Conservation (phyloP, 2,888 invertebrate genomes). For the Pristionchus fissidentatus region DNA sequence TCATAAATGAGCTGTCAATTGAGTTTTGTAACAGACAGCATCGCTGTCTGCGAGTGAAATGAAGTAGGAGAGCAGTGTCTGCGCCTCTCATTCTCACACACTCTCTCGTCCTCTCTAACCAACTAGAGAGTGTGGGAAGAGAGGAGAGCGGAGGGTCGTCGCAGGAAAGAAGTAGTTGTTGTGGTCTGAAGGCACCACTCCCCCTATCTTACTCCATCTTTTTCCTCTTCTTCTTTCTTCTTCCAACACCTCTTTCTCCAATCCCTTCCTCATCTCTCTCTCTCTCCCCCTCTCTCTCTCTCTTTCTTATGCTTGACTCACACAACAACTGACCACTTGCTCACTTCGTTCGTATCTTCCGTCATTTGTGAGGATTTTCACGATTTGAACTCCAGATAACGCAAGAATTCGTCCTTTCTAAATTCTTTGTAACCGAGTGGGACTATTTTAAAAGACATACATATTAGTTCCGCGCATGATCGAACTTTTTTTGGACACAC, state of each 20-base stretch:
- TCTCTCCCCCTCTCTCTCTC: no score
- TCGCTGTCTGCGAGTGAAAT: constrained; percentile 32
- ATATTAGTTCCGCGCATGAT: no score
- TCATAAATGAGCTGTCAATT: no score
- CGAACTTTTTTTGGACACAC: no score
- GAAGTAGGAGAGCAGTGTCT: constrained; percentile 7
- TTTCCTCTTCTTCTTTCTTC: constrained; percentile 22
- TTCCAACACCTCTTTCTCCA: constrained; percentile 15
- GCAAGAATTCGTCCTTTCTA: not conserved
- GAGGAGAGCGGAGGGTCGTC: not conserved
- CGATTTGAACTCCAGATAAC: no score
- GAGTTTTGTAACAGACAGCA: constrained; percentile 42
- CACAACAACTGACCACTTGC: no score
- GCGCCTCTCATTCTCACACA: not conserved
- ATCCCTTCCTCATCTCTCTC: not conserved
- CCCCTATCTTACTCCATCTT: constrained; percentile 45
- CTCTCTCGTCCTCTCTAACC: not conserved
- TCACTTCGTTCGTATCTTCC: not conserved
- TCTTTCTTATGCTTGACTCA: no score
- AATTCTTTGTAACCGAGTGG: no score
- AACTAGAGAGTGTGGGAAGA: not conserved
- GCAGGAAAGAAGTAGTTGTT: constrained; percentile 17
- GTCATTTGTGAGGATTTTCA: not conserved
- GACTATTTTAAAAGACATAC: no score
- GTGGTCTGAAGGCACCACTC: not conserved